These are phyloP conservation scores for Aulostomus chinensis DNA, from an alignment of 2,797 vertebrate species.

Conservation along the genomic window DNA sequence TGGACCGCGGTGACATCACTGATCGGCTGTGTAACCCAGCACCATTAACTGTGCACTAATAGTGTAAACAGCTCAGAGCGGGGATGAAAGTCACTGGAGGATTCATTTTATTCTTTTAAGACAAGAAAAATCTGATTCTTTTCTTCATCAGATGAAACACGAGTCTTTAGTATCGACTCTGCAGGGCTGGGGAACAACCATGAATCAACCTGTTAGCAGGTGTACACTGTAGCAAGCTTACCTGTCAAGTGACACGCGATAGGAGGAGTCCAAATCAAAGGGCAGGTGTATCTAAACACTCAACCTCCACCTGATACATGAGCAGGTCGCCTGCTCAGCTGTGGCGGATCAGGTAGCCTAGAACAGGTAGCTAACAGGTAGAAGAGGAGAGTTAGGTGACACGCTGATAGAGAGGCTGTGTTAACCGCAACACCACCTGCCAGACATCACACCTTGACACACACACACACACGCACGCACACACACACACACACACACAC, in stretches of 20 bases:
- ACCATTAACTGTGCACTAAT: conserved; percentile 39
- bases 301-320: conserved; percentile 64
- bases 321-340: conserved; percentile 9
- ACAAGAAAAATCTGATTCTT: too few relatives aligned
- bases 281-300: conserved; percentile 70
- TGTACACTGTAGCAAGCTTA: conserved; percentile 22
- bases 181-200: not conserved
- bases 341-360: conserved; percentile 56
- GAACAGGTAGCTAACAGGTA: conserved; percentile 35
- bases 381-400: conserved; percentile 63
- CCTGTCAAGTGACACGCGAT: conserved; percentile 54
- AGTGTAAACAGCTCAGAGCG: conserved; percentile 61
- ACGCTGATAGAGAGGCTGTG: conserved; percentile 45
- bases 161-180: not conserved
- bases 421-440: conserved; percentile 66
- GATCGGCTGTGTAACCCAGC: conserved; percentile 40
- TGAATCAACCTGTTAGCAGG: conserved; percentile 55
- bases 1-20: conserved; percentile 50
- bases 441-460: conserved; percentile 29
- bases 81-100: too few relatives aligned
- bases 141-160: too few relatives aligned
- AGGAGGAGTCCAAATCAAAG: conserved; percentile 65
- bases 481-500: conserved; percentile 13
- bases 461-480: not conserved
- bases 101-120: not conserved